Evolutionary conservation across 2,113 vertebrate genomes (phyloP), one percentile per base, ranked within the genome.

Genomic region (Zosterops lateralis): DNA sequence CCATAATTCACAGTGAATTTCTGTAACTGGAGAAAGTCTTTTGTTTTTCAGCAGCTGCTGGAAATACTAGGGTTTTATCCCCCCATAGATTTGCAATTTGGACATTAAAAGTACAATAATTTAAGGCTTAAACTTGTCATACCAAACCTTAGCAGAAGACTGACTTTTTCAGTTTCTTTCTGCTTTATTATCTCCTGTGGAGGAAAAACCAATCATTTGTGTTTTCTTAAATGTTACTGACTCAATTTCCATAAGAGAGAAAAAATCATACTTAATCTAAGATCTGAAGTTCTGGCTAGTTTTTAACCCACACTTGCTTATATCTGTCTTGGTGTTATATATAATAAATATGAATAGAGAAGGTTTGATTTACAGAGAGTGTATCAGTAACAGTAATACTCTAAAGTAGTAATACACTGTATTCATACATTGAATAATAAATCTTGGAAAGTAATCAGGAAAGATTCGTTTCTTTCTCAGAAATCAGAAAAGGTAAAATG

Each of bases 201-300:
- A 75, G 48, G 20, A 48, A 86, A 44, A 53, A 34, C 14, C 54
- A 53, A 68, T 90, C 8, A 42, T 71, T 66, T 88, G 42, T 31
- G 64, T 89, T 94, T 95, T 96, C 85, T 96, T 85, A 96, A 94
- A 79, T 72, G 42, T 50, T 96, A 73, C 45, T 93, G 60, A 60
- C 61, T 85, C 38, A 91, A 36, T 95, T 78, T 71, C 72, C 72
- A 36, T 89, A 89, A 84, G 90, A 86, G 47, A 93, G 26, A 70
- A 85, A 92, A 96, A 90, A 29, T 67, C 32, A 62, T 48, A 58
- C n/a, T 68, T 60, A 36, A 60, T 60, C 38, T 58, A 58, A 44
- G 31, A 61, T 68, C 51, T 94, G 57, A 85, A 90, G 65, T 95
- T 93, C 16, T 57, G 40, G 65, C 66, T 56, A 34, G 65, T 60